Conservation (phyloP, 2,113 vertebrate genomes). For the Eolophus roseicapilla region DNA sequence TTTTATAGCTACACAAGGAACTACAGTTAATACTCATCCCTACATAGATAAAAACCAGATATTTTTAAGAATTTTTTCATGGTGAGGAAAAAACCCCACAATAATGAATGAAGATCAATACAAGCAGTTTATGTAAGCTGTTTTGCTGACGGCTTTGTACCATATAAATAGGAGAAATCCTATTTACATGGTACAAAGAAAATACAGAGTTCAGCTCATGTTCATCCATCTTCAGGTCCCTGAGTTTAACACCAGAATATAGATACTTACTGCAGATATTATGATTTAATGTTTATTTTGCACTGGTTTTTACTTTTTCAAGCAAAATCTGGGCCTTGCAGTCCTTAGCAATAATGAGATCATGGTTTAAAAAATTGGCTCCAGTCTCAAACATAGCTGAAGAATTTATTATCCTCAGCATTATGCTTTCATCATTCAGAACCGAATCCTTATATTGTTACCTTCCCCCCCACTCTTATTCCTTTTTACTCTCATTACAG, state of each 20-base stretch:
- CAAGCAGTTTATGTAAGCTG: not conserved
- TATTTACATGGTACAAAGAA: not conserved
- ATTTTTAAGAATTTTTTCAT: not conserved
- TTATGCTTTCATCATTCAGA: not conserved
- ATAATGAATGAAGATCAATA: not conserved
- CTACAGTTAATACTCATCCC: not conserved
- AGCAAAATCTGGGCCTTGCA: not conserved
- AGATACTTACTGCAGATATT: not conserved
- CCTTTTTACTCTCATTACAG: not conserved
- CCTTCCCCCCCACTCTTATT: not conserved
- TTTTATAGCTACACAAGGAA: not conserved
- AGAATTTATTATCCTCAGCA: not conserved
- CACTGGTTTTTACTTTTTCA: not conserved
- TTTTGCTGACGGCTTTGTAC: not conserved
- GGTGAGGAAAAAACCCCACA: accelerated
- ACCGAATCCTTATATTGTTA: not conserved
- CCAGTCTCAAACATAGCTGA: not conserved
- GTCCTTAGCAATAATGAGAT: not conserved
- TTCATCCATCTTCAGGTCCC: not conserved
- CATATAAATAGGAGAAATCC: not conserved
- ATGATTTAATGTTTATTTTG: not conserved
- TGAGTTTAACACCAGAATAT: not conserved
- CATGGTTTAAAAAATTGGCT: not conserved
- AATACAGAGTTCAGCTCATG: not conserved
- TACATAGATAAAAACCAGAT: not conserved